Conservation (phyloP, 2,888 invertebrate species). For the Euplagia quadripunctaria region DNA sequence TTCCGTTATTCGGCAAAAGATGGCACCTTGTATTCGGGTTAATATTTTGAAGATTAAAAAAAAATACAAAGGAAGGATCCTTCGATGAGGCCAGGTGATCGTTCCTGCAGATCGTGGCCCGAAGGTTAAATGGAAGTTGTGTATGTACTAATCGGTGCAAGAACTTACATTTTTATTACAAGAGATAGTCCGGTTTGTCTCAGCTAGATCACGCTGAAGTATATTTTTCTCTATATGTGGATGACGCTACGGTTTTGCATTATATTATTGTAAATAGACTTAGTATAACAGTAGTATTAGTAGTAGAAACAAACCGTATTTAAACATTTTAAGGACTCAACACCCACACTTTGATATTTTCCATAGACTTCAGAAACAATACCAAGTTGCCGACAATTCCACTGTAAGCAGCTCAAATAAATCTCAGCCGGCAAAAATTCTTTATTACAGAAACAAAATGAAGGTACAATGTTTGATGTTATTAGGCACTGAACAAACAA, state of each 20-base stretch:
- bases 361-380: neutral
- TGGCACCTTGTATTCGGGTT: no score
- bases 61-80: no score
- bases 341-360: neutral
- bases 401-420: slow-evolving; percentile 8
- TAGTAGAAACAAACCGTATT: neutral
- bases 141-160: neutral
- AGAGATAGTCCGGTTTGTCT: neutral
- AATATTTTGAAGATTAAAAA: no score
- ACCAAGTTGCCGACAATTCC: slow-evolving; percentile 20
- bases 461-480: slow-evolving; percentile 27
- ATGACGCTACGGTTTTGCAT: no score
- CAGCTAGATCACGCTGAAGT: neutral
- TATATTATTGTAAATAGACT: no score
- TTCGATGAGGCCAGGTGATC: no score
- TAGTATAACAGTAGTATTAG: no score
- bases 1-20: no score
- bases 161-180: neutral
- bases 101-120: no score
- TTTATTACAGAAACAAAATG: slow-evolving; percentile 29
- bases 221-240: neutral
- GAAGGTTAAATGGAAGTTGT: neutral
- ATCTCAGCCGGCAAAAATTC: slow-evolving; percentile 18
- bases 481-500: slow-evolving; percentile 49
- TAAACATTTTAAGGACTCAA: neutral